Evolutionary conservation across 2,797 vertebrate species (phyloP).

Genomic region (Microctenopoma lineatum): DNA sequence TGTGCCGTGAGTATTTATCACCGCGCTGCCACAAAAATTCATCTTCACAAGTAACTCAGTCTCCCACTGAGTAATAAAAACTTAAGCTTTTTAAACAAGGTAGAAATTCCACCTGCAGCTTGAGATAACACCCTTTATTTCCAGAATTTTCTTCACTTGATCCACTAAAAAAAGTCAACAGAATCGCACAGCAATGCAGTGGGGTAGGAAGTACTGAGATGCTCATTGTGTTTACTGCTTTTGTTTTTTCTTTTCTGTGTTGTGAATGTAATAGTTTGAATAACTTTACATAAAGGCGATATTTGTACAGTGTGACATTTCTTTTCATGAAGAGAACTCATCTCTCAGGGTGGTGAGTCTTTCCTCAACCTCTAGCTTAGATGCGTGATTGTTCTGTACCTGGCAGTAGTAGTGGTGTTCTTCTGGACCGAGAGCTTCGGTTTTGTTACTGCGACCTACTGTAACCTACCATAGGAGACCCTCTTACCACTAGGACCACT

Average conservation of each 20-base stretch:
- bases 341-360: no score
- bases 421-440: background rate
- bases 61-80: constrained; percentile 38
- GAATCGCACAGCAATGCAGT: background rate
- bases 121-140: constrained; percentile 35
- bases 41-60: constrained; percentile 47
- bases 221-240: no score
- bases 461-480: no score
- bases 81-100: constrained; percentile 14
- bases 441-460: background rate
- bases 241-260: no score
- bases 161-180: constrained; percentile 14
- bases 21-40: constrained; percentile 32
- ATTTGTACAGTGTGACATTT: no score
- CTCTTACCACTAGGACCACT: no score
- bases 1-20: constrained; percentile 54
- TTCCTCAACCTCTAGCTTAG: background rate
- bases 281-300: no score
- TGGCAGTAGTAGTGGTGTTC: background rate
- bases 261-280: no score
- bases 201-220: no score
- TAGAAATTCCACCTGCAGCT: constrained; percentile 4
- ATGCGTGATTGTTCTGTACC: background rate
- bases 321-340: no score
- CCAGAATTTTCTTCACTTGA: constrained; percentile 1